Conservation (phyloP, 30 jellyfish, hydroid and myxozoan species). For the Phacellophora camtschatica region DNA sequence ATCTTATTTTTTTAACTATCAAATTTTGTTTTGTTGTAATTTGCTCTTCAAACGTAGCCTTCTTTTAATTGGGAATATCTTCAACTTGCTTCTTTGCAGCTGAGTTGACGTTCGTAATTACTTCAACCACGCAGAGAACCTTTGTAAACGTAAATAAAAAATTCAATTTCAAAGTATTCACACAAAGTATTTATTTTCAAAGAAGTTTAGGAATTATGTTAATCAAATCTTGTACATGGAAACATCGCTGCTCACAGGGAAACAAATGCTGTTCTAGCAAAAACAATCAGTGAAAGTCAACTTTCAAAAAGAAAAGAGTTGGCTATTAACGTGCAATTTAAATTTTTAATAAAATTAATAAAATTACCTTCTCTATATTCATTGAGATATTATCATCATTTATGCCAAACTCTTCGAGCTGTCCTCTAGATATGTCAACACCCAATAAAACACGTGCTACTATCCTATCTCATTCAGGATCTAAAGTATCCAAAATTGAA, state of each 20-base stretch:
- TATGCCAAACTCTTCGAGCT: constrained; percentile 19
- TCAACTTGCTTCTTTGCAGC: neutral
- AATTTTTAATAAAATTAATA: too few species aligned
- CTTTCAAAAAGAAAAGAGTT: too few species aligned
- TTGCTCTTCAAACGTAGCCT: neutral
- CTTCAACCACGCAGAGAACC: neutral
- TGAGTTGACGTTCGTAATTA: neutral
- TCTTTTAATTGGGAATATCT: neutral
- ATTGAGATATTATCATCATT: neutral
- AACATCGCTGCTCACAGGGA: too few species aligned
- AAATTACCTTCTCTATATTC: constrained; percentile 2
- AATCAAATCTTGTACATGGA: neutral
- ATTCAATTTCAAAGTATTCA: neutral
- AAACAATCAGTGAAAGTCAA: too few species aligned
- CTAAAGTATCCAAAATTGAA: neutral
- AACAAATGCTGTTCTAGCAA: too few species aligned
- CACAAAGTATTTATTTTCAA: neutral
- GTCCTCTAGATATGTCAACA: constrained; percentile 17
- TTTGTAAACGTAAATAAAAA: neutral
- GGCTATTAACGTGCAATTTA: neutral
- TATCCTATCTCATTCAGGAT: constrained; percentile 26
- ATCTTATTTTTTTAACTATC: neutral
- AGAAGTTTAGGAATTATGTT: neutral
- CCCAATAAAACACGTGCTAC: constrained; percentile 17
- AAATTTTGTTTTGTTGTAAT: neutral